Percentiles rank a stretch among this genome's conserved stretches.
phyloP scores from a whole-genome alignment of 1,140 invertebrate genomes.

The Phortica variegata region DNA sequence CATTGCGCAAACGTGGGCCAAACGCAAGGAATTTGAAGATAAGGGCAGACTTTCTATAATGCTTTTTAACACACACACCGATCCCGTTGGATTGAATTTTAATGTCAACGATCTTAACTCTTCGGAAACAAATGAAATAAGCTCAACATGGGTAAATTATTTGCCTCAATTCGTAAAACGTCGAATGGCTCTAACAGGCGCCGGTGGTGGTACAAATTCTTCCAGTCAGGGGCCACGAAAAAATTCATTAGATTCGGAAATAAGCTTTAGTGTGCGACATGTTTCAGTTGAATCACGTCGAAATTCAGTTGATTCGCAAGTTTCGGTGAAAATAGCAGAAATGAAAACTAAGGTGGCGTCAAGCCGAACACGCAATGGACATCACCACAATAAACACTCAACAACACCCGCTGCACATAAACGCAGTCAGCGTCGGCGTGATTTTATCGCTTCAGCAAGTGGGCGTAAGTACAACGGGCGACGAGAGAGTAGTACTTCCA shows the following conservation, averaged over 20 bases:
- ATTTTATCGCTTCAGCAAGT: constrained; percentile 57
- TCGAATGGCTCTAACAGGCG: constrained; percentile 72
- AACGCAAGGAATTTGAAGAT: constrained; percentile 80
- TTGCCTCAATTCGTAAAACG: constrained; percentile 82
- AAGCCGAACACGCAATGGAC: constrained; percentile 49
- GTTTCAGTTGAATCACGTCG: constrained; percentile 79
- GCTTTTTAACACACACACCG: constrained; percentile 80
- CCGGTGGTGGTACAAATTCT: constrained; percentile 61
- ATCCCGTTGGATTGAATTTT: constrained; percentile 86
- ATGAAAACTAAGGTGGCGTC: constrained; percentile 71
- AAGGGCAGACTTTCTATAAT: constrained; percentile 83
- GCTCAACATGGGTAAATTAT: constrained; percentile 85
- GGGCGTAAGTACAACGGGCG: constrained; percentile 57
- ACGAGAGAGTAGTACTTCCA: constrained; percentile 74
- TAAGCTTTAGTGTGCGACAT: constrained; percentile 74
- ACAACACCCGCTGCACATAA: constrained; percentile 48
- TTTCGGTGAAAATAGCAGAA: constrained; percentile 77
- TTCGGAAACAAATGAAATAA: constrained; percentile 70
- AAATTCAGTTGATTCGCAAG: constrained; percentile 81
- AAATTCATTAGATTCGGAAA: constrained; percentile 74
- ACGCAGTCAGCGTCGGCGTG: constrained; percentile 52
- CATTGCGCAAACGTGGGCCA: constrained; percentile 86
- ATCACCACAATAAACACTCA: constrained; percentile 52
- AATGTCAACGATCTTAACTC: constrained; percentile 71
- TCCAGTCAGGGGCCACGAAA: constrained; percentile 61